These are phyloP conservation scores for Tuberolachnus salignus DNA, from an alignment of 2,888 invertebrate species.

Conservation along the genomic window DNA sequence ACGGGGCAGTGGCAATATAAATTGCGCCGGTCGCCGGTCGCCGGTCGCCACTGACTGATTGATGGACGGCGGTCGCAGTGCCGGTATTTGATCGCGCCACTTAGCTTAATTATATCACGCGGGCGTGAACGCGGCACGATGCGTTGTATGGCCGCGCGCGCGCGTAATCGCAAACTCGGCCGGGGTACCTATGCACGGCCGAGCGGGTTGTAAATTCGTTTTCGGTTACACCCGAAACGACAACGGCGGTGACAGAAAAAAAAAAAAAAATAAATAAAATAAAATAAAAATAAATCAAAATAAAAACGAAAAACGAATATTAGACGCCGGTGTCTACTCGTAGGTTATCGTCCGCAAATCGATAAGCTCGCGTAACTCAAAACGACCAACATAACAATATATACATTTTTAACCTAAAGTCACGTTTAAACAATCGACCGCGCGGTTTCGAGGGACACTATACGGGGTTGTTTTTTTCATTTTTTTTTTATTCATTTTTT, in stretches of 20 bases:
- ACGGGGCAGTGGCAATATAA: not conserved
- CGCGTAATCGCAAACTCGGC: not conserved
- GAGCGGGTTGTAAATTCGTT: not conserved
- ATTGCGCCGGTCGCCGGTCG: constrained; percentile 20
- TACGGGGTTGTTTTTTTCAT: too few relatives aligned
- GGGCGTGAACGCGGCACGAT: not conserved
- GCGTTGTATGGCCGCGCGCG: not conserved
- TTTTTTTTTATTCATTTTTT: too few relatives aligned
- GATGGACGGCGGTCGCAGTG: not conserved
- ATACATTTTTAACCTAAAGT: too few relatives aligned
- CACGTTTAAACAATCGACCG: too few relatives aligned
- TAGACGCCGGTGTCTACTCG: too few relatives aligned
- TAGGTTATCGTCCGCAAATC: too few relatives aligned
- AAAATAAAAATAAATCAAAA: too few relatives aligned
- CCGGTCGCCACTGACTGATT: constrained; percentile 18
- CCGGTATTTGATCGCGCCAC: constrained; percentile 20
- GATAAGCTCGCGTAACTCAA: too few relatives aligned
- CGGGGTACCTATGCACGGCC: too few relatives aligned
- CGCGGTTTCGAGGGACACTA: too few relatives aligned
- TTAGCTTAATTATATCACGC: constrained; percentile 32
- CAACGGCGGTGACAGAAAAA: not conserved
- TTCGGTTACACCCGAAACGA: not conserved
- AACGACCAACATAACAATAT: too few relatives aligned
- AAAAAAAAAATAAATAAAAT: not conserved
- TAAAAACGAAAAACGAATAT: too few relatives aligned